phyloP scores from a whole-genome alignment of 2,888 invertebrate species.

The Hofmannophila pseudospretella region DNA sequence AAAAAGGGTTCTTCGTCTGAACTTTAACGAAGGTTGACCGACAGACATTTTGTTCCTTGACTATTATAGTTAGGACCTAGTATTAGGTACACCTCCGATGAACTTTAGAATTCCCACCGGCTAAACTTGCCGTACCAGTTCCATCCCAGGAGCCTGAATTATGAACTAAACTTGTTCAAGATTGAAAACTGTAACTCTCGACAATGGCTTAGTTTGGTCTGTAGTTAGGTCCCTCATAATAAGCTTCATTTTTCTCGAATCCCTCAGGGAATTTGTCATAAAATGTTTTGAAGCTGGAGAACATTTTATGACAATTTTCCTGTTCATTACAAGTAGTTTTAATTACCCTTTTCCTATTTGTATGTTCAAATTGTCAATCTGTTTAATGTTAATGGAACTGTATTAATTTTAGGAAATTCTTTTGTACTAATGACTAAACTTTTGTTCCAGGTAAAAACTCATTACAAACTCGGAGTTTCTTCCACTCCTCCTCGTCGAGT shows the following conservation, averaged over 20 bases:
- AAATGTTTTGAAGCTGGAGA: slow-evolving; percentile 13
- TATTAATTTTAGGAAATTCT: neutral
- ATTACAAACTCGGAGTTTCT: slow-evolving; percentile 7
- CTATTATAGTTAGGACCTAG: neutral
- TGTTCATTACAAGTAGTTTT: neutral
- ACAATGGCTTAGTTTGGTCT: slow-evolving; percentile 30
- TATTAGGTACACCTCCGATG: slow-evolving; percentile 20
- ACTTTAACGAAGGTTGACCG: too few species aligned
- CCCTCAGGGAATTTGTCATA: slow-evolving; percentile 46
- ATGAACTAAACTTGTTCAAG: slow-evolving; percentile 53
- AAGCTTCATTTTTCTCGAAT: slow-evolving; percentile 40
- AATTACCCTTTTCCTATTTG: too few species aligned
- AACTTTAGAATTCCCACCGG: slow-evolving; percentile 41
- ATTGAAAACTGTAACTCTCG: slow-evolving; percentile 56
- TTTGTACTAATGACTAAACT: slow-evolving; percentile 12
- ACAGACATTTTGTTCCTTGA: slow-evolving; percentile 11
- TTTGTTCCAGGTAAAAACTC: slow-evolving; percentile 26
- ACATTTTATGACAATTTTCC: slow-evolving; percentile 1
- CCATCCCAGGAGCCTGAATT: slow-evolving; percentile 46
- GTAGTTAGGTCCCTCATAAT: slow-evolving; percentile 34
- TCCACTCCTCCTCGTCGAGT: slow-evolving; percentile 8
- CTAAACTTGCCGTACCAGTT: slow-evolving; percentile 36
- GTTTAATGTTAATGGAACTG: neutral
- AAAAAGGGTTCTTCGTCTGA: too few species aligned
- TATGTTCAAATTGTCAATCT: too few species aligned